Base-by-base conservation (phyloP, 2,888 invertebrate genomes). In the Zelleria hepariella region DNA sequence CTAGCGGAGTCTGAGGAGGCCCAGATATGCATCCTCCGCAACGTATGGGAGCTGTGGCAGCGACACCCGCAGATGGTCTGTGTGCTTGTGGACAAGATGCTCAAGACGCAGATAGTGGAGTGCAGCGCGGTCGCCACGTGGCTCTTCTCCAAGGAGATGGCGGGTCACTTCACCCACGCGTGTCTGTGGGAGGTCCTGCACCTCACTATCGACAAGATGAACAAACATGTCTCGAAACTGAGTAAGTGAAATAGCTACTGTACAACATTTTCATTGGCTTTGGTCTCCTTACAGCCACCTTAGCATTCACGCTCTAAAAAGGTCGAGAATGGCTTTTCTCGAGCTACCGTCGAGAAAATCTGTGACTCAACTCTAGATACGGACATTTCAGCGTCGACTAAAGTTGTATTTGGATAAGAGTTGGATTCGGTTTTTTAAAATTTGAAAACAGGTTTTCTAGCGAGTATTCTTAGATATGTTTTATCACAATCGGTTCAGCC, bases 141-240 rank as follows among this genome's bases (percentile, higher is more conserved):
- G 98, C 94, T 98, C 64, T 99, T 99, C 87, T 96, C 97, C 5
- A 95, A 96, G 81, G 96, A 96, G 78, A 98, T 98, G 97, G 91
- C 93, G 20, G 88, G 92, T 0, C 96, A 95, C 82, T 98, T 98
- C 80, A 98, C 98, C 0, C 96, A 97, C 82, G 92, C 94, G 73
- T 98, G 96, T 79, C 91, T 98, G 21, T 99, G 99, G 98, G 99
- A 99, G 88, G 94, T 99, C 62, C 90, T 99, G 59, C 98, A 98
- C 81, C 88, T 97, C 61, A 98, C 98, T 2, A 96, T 99, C 57
- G 95, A 96, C 70, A 98, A 98, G 88, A 98, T 98, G 95, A 97
- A 97, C 76, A 96, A 96, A 74, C 97, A 98, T 72, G 98, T 98
- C 2, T 93, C 94, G 0, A 96, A 96, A 74, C 86, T 97, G 61